These are phyloP conservation scores for Penaeus japonicus DNA, from an alignment of 1,140 invertebrate genomes.

Conservation along the genomic window DNA sequence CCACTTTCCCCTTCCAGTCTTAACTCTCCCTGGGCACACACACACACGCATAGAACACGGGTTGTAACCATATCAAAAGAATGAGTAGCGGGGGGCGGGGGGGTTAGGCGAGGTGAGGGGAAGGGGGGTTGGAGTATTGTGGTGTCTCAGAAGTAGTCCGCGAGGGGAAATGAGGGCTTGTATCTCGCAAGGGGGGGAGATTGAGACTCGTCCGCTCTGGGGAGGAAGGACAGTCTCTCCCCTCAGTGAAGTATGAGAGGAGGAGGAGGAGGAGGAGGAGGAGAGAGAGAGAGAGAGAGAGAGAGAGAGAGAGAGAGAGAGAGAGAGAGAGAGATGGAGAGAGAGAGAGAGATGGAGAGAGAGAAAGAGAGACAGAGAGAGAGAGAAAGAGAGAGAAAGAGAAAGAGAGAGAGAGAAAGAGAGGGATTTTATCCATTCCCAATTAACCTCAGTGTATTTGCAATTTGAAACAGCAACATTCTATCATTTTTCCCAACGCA, in stretches of 20 bases:
- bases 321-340: too few species aligned
- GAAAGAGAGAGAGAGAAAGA: neutral
- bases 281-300: too few species aligned
- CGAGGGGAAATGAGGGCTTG: neutral
- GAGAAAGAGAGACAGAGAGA: neutral
- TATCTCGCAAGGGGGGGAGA: neutral
- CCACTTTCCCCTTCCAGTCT: too few species aligned
- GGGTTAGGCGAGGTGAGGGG: neutral
- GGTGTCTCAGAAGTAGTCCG: neutral
- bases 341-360: neutral
- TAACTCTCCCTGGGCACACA: too few species aligned
- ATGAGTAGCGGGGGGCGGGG: neutral
- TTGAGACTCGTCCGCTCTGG: too few species aligned
- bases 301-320: too few species aligned
- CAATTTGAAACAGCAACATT: too few species aligned
- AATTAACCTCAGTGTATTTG: too few species aligned
- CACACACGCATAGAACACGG: too few species aligned
- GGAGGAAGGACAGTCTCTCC: neutral
- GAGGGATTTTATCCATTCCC: neutral
- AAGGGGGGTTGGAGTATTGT: neutral
- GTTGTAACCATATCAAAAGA: neutral
- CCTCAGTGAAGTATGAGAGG: too few species aligned
- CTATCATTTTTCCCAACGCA: neutral
- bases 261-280: too few species aligned
- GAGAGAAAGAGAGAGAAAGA: neutral